phyloP scores from a whole-genome alignment of 2,113 vertebrate genomes.

The Saguinus imperator region DNA sequence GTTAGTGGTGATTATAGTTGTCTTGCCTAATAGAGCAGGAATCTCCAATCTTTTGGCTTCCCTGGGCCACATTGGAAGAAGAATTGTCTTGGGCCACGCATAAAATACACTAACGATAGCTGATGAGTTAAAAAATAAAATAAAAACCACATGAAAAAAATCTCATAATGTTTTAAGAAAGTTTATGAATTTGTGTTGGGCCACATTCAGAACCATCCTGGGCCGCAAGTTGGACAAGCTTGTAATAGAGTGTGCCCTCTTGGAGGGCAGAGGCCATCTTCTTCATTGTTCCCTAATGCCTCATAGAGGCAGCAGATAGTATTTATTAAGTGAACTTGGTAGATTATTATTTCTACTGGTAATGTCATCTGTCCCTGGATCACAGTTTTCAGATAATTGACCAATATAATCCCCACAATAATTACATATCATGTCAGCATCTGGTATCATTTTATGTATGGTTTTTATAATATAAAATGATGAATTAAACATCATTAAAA shows the following conservation, averaged over 20 bases:
- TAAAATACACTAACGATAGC: no score
- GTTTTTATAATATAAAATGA: background rate
- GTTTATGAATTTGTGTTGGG: no score
- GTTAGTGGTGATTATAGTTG: background rate
- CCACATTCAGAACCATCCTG: no score
- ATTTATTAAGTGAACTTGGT: background rate
- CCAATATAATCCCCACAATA: background rate
- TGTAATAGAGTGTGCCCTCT: background rate
- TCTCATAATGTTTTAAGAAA: no score
- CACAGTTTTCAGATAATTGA: background rate
- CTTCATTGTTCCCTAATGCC: background rate
- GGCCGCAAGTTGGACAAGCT: no score
- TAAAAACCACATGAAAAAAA: no score
- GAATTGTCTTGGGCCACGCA: no score
- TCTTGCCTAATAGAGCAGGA: background rate
- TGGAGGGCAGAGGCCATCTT: background rate
- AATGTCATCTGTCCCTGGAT: background rate
- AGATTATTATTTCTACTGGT: background rate
- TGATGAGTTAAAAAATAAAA: no score
- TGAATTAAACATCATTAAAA: background rate
- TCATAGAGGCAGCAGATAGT: background rate
- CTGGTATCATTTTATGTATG: background rate
- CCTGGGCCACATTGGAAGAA: no score
- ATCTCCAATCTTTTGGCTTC: no score
- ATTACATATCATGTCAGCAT: background rate